These are phyloP conservation scores for Plodia interpunctella DNA, from an alignment of 1,140 invertebrate species.

Conservation along the genomic window DNA sequence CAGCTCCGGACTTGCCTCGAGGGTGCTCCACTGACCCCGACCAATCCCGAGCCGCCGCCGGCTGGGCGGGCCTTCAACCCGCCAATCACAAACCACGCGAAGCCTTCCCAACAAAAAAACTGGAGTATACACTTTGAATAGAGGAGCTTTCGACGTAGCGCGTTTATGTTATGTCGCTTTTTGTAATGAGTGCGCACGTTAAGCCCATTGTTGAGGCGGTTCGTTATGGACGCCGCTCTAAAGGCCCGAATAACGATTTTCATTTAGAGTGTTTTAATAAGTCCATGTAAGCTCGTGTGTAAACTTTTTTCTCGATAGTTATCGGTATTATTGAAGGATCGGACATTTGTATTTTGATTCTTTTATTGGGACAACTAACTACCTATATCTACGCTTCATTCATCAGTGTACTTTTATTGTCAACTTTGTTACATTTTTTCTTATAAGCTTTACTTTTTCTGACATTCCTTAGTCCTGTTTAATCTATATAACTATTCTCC, in stretches of 20 bases:
- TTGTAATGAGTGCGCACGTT: constrained; percentile 75
- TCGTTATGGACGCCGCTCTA: constrained; percentile 71
- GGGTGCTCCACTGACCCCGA: constrained; percentile 60
- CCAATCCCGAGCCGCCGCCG: constrained; percentile 42
- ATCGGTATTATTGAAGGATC: constrained; percentile 5
- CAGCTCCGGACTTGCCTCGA: constrained; percentile 53
- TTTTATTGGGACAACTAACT: constrained; percentile 14
- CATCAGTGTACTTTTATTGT: constrained; percentile 3
- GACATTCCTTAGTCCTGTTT: too few relatives aligned
- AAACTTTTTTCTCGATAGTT: constrained; percentile 24
- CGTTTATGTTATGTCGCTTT: constrained; percentile 74
- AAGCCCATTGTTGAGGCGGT: constrained; percentile 74
- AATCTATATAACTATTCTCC: too few relatives aligned
- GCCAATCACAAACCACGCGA: constrained; percentile 41
- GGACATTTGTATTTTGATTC: constrained; percentile 1
- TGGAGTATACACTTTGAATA: constrained; percentile 74
- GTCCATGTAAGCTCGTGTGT: constrained; percentile 58
- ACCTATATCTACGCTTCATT: background rate
- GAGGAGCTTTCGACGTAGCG: constrained; percentile 70
- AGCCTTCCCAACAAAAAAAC: constrained; percentile 69
- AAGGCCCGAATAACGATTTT: constrained; percentile 74
- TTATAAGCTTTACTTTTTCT: too few relatives aligned
- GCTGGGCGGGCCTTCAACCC: constrained; percentile 46
- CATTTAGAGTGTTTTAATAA: constrained; percentile 75
- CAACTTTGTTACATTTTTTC: background rate